Evolutionary conservation across 2,888 invertebrate species (phyloP).

Genomic region (Cheilosia vernalis): DNA sequence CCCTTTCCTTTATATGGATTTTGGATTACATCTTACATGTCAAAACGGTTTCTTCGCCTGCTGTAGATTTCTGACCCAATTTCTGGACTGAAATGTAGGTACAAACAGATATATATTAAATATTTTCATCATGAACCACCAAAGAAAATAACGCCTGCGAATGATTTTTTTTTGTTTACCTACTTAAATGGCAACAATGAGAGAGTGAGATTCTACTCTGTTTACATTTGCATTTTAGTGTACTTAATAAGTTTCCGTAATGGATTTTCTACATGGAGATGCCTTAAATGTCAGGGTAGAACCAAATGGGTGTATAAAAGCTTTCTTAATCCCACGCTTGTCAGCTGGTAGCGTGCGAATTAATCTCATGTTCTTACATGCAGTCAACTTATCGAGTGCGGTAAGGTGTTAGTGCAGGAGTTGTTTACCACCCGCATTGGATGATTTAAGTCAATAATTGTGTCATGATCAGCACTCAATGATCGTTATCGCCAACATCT

Average conservation of each 20-base stretch:
- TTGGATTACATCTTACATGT: conserved; percentile 65
- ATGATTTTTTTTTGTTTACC: neutral
- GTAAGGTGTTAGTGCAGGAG: neutral
- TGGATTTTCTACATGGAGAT: conserved; percentile 6
- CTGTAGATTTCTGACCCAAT: conserved; percentile 26
- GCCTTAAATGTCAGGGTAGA: conserved; percentile 25
- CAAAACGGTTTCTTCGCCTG: conserved; percentile 38
- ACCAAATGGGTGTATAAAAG: conserved; percentile 8
- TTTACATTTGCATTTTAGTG: conserved; percentile 1
- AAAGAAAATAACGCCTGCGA: conserved; percentile 37
- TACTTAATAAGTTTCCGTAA: conserved; percentile 13
- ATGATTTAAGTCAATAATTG: conserved; percentile 21
- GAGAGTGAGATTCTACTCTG: conserved; percentile 11
- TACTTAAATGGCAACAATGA: neutral
- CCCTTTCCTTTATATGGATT: conserved; percentile 45
- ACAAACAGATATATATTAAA: conserved; percentile 15
- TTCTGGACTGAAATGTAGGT: conserved; percentile 54
- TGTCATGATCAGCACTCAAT: conserved; percentile 26
- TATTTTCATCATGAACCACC: conserved; percentile 38
- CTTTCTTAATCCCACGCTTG: conserved; percentile 21
- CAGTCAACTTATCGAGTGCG: conserved; percentile 7
- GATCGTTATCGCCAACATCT: too few relatives aligned
- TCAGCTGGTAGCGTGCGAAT: conserved; percentile 18
- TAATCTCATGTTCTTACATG: neutral
- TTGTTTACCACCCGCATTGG: conserved; percentile 10